Conservation (phyloP, 2,797 vertebrate genomes). For the Parauchenoglanis ngamensis region DNA sequence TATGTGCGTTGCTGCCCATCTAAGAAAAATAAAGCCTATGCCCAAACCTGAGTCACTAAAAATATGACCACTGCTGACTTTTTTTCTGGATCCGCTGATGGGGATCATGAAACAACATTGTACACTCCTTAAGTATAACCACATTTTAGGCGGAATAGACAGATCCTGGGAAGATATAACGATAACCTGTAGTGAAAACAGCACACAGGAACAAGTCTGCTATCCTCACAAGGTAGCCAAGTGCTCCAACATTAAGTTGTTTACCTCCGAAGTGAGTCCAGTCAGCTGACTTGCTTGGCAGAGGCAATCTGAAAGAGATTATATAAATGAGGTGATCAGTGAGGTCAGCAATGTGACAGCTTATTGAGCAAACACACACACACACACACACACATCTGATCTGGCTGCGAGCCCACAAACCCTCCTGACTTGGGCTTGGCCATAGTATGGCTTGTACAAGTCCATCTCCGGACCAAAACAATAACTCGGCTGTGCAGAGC, state of each 20-base stretch:
- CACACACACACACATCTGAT: slow-evolving; percentile 2
- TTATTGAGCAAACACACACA: not conserved
- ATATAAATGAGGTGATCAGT: slow-evolving; percentile 36
- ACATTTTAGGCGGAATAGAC: not conserved
- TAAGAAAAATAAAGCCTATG: not conserved
- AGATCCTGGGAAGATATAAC: not conserved
- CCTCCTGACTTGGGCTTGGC: slow-evolving; percentile 33
- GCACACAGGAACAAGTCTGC: not conserved
- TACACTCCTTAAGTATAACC: not conserved
- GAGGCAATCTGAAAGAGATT: slow-evolving; percentile 83
- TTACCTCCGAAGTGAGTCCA: slow-evolving; percentile 99
- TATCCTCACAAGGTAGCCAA: not conserved
- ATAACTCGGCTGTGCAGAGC: slow-evolving; percentile 36
- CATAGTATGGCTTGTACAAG: not conserved
- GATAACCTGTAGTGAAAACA: not conserved
- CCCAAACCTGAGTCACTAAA: not conserved
- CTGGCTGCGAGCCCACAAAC: slow-evolving; percentile 31
- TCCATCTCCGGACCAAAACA: slow-evolving; percentile 28
- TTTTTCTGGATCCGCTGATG: not conserved
- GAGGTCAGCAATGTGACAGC: slow-evolving; percentile 39
- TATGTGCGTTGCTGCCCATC: not conserved
- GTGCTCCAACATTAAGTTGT: slow-evolving; percentile 43
- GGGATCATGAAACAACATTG: not conserved
- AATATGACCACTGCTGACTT: not conserved
- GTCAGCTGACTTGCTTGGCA: slow-evolving; percentile 98